Conservation (phyloP, 2,888 invertebrate genomes). For the Conomelus anceps region DNA sequence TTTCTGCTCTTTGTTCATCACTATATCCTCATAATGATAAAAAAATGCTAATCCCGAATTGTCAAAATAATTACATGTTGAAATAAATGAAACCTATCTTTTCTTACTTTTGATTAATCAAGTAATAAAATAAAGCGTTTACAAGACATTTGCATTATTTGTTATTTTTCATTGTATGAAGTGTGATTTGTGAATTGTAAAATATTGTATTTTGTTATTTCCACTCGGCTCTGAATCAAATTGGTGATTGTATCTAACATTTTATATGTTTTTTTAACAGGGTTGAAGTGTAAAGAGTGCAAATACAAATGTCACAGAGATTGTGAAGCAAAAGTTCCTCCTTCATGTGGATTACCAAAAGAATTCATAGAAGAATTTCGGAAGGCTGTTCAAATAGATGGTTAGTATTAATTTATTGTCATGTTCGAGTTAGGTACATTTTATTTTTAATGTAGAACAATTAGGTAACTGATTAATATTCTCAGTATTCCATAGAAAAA, state of each 20-base stretch:
- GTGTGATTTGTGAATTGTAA: background rate
- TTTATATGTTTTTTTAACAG: constrained; percentile 41
- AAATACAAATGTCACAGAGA: constrained; percentile 86
- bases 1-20: no score
- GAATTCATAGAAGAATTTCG: constrained; percentile 78
- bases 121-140: no score
- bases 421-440: background rate
- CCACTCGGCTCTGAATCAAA: background rate
- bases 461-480: no score
- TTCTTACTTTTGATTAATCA: no score
- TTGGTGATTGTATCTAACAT: background rate
- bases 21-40: no score
- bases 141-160: no score
- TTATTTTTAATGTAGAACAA: no score
- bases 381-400: constrained; percentile 62
- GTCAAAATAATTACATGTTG: no score
- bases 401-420: constrained; percentile 36
- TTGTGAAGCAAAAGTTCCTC: constrained; percentile 85
- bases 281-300: constrained; percentile 89
- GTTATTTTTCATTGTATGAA: no score
- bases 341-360: constrained; percentile 84
- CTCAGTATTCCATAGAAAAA: no score
- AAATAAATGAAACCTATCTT: no score
- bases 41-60: no score
- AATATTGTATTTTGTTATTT: background rate